Evolutionary conservation across 2,113 vertebrate species (phyloP).

Genomic region (Argyrosomus japonicus): DNA sequence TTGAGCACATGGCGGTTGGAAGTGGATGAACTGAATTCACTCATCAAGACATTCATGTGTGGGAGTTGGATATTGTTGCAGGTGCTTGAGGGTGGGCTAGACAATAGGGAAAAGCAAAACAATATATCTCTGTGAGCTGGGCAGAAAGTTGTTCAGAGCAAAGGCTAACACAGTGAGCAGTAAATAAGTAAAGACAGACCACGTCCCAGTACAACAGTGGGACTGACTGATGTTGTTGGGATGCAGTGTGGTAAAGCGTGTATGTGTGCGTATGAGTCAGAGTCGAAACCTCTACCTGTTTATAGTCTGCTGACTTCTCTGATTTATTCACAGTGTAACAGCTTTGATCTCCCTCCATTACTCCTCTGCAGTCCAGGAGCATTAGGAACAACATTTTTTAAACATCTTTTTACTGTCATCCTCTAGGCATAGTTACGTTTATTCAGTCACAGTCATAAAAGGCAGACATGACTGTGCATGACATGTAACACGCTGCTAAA

Average conservation of each 20-base stretch:
- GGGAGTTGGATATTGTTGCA: slow-evolving; percentile 45
- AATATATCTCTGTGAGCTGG: slow-evolving; percentile 44
- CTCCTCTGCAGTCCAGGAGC: slow-evolving; percentile 24
- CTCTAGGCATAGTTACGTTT: not conserved
- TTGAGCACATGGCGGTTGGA: slow-evolving; percentile 11
- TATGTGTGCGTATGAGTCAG: not conserved
- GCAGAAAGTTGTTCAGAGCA: slow-evolving; percentile 56
- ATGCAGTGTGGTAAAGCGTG: not conserved
- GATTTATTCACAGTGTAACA: slow-evolving; percentile 45
- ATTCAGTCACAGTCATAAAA: not conserved
- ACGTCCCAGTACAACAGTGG: slow-evolving; percentile 49
- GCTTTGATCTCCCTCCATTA: slow-evolving; percentile 29
- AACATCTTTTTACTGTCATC: slow-evolving; percentile 23
- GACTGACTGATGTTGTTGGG: slow-evolving; percentile 49
- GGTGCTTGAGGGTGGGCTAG: slow-evolving; percentile 48
- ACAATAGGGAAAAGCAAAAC: slow-evolving; percentile 49
- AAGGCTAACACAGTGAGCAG: slow-evolving; percentile 52
- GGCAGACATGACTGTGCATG: not conserved
- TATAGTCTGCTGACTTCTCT: slow-evolving; percentile 31
- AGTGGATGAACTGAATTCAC: slow-evolving; percentile 35
- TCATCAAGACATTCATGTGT: slow-evolving; percentile 39
- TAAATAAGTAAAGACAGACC: slow-evolving; percentile 67
- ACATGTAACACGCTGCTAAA: not conserved
- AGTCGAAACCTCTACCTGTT: slow-evolving; percentile 24
- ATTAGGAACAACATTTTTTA: slow-evolving; percentile 25